Base-by-base conservation (phyloP, 2,113 vertebrate species). In the Sapayoa aenigma region DNA sequence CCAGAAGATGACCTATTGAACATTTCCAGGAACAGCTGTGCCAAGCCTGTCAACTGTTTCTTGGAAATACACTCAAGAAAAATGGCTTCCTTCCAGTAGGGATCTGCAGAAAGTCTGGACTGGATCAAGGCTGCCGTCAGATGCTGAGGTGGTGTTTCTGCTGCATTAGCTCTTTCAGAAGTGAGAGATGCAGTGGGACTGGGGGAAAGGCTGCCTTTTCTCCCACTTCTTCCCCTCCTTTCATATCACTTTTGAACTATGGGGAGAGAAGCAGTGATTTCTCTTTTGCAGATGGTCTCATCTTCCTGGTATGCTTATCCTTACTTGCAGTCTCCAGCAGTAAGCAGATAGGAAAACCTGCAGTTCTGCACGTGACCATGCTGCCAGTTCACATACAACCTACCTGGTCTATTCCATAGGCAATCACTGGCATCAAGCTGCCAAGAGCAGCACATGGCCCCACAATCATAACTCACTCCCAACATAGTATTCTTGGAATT, bases 1-100 rank as follows among this genome's bases (percentile, higher is more conserved):
- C 97, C 97, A 98, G 98, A 97, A 97, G 98, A 98, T 98, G 98
- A 98, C 98, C 98, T 98, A 98, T 98, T 98, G 98, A 98, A 98
- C 98, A 98, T 98, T 98, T 98, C 98, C 98, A 98, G 98, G 98
- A 98, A 98, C 95, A 98, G 97, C 97, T 84, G 95, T 97, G 98
- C 97, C 98, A 98, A 98, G 97, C 96, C 97, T 96, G 98, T 98
- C 98, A 97, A 98, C 98, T 98, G 98, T 98, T 98, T 98, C 98
- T 98, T 98, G 98, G 98, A 98, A 98, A 98, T 98, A 97, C 96
- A 96, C 97, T 98, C 95, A 97, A 92, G 97, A 97, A 97, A 97
- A 96, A 96, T 98, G 98, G 98, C 98, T 73, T 94, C 74, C 91
- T 97, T 98, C 98, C 98, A 98, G 95, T 81, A 63, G 93, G 94